Evolutionary conservation across 2,797 vertebrate species (phyloP), one percentile per base, ranked within the genome.

Genomic region (Sphaeramia orbicularis): DNA sequence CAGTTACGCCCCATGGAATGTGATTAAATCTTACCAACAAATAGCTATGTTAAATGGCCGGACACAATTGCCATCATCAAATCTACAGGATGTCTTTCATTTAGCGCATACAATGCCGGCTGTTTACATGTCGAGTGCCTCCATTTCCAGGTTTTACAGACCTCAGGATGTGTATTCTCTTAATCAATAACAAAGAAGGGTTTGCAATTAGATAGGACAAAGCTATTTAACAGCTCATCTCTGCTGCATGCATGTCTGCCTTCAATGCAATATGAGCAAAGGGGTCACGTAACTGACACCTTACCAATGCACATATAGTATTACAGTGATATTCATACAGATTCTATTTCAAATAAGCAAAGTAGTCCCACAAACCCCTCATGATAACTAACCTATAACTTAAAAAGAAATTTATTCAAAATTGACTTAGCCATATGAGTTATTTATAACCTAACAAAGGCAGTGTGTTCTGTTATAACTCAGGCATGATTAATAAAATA

Each of bases 51-150:
- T 85, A 79, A 85, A 74, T 61, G 50, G 30, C 53, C 45, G 59
- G 36, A 57, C 65, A 64, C 79, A 73, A 80, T 57, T 69, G 48
- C 62, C 57, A 59, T 62, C 41, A 74, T 81, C 80, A 81, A 78
- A 85, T 74, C 81, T 76, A 81, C 86, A 91, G 86, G 87, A 90
- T 68, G 84, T 75, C 72, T 80, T 85, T 47, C 71, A 73, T 84
- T 85, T 61, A 57, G 43, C 0, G 51, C 68, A 87, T 68, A 88
- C 84, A 90, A 82, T 86, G 83, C 57, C 54, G 44, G 37, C 62
- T 64, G 75, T 91, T 89, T 86, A 79, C 85, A 84, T 76, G 55
- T 59, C 8, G 91, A 87, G 32, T 65, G 10, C 59, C 19, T 56
- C 68, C 37, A 82, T 85, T 91, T 88, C 84, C 85, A 47, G 78